Evolutionary conservation across 2,113 vertebrate genomes (phyloP).

Genomic region (Madoqua kirkii): DNA sequence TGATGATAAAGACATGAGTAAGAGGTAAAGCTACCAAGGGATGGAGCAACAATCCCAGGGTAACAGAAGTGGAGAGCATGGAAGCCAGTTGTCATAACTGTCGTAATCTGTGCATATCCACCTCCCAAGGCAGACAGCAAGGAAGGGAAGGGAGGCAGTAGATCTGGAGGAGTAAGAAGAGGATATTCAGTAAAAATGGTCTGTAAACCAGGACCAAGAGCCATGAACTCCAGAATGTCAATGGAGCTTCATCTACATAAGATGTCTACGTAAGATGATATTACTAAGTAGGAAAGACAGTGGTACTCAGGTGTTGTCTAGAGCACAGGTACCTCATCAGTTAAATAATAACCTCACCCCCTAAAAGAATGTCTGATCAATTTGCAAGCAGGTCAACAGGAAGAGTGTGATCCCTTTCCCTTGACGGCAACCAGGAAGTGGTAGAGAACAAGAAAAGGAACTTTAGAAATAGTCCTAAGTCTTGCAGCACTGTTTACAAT

Average conservation of each 20-base stretch:
- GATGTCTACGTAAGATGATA: background rate
- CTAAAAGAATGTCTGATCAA: background rate
- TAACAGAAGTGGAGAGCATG: too few species aligned
- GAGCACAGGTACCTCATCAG: background rate
- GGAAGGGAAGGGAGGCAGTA: background rate
- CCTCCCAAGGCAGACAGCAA: background rate
- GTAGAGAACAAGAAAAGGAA: background rate
- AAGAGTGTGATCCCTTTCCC: background rate
- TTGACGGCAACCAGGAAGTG: background rate
- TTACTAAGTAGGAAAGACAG: background rate
- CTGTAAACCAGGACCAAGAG: background rate
- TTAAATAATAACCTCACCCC: background rate
- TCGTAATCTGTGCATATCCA: background rate
- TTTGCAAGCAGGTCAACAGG: background rate
- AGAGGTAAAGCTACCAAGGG: background rate
- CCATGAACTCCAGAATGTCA: background rate
- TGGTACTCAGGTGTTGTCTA: background rate
- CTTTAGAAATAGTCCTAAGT: background rate
- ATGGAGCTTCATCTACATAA: background rate
- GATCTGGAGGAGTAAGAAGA: background rate
- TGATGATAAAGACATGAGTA: background rate
- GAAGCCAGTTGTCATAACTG: accelerated
- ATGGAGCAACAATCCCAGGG: background rate
- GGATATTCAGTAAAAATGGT: background rate
- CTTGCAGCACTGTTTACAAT: background rate